A percentile compares a stretch with the other conserved stretches of the same genome.
These are phyloP conservation scores for Calidris pygmaea DNA, from an alignment of 2,113 vertebrate genomes.

Conservation along the genomic window DNA sequence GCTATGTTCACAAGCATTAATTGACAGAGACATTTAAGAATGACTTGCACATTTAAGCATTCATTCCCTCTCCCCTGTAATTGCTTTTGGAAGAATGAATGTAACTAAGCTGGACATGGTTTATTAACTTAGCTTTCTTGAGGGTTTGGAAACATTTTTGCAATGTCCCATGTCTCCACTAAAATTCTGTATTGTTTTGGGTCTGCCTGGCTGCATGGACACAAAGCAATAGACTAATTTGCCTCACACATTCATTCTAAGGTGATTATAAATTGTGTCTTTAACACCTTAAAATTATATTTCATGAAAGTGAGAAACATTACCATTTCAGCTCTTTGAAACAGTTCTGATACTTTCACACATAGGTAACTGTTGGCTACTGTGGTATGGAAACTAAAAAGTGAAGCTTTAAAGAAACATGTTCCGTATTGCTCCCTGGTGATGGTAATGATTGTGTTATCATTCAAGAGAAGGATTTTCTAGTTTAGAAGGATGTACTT, in stretches of 20 bases:
- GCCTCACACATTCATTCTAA: background rate
- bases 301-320: background rate
- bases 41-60: background rate
- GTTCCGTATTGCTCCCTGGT: background rate
- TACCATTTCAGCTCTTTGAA: background rate
- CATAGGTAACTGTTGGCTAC: background rate
- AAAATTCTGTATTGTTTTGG: background rate
- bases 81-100: slow-evolving; percentile 31
- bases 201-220: background rate
- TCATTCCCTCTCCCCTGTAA: background rate
- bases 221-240: background rate
- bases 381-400: background rate
- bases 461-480: background rate
- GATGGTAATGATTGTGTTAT: background rate
- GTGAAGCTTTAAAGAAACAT: background rate
- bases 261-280: background rate
- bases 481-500: background rate
- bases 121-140: slow-evolving; percentile 18
- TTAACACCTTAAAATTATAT: background rate
- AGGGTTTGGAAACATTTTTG: background rate
- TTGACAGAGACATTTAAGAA: slow-evolving; percentile 2
- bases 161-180: background rate
- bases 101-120: background rate
- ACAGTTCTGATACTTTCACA: background rate
- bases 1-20: background rate